These are phyloP conservation scores for Chlamydotis undulata DNA, from an alignment of 2,113 vertebrate genomes.

Conservation along the genomic window DNA sequence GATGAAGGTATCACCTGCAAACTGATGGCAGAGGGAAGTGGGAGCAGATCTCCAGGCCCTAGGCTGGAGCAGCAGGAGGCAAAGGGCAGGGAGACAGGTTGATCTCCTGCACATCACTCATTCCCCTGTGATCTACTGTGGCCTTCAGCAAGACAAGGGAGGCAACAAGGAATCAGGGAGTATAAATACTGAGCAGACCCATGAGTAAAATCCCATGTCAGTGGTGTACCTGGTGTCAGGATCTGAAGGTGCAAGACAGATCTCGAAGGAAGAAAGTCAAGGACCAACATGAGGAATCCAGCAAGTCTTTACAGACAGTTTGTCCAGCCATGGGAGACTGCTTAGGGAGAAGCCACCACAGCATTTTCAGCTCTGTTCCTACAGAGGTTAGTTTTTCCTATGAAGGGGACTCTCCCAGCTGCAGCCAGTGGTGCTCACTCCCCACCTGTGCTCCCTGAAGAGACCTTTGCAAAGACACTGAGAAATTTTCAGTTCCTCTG, in stretches of 20 bases:
- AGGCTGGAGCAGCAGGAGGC: not conserved
- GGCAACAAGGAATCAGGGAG: no score
- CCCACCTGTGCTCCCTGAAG: not conserved
- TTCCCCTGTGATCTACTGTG: not conserved
- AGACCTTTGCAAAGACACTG: not conserved
- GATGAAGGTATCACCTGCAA: no score
- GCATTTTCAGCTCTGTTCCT: no score
- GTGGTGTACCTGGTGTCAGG: not conserved
- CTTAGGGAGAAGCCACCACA: not conserved
- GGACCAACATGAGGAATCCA: not conserved
- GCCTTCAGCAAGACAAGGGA: not conserved
- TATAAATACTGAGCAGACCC: not conserved
- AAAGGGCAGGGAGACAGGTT: not conserved
- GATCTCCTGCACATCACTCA: not conserved
- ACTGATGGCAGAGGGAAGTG: not conserved
- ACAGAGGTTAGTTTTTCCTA: not conserved
- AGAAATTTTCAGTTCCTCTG: not conserved
- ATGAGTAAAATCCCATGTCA: rapidly evolving
- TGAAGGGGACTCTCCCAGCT: not conserved
- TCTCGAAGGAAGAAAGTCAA: not conserved
- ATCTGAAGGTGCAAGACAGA: not conserved
- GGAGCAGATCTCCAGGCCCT: not conserved
- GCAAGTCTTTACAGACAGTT: not conserved
- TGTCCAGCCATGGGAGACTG: not conserved
- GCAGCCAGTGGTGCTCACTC: not conserved